phyloP scores from a whole-genome alignment of 35 echinoderm and acorn worm species.

The Ptychodera flava region DNA sequence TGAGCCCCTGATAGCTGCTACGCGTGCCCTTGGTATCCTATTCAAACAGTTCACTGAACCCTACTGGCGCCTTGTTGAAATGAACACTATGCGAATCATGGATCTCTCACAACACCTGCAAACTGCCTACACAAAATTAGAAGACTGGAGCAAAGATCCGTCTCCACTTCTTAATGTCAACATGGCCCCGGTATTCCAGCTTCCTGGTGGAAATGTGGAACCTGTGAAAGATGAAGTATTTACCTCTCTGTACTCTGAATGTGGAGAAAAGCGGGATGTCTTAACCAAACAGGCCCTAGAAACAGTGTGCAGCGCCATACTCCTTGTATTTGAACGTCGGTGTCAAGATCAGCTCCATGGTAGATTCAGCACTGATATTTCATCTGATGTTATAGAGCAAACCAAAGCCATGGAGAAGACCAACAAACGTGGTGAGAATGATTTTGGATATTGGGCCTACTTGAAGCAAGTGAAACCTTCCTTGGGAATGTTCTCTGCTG shows the following conservation, averaged over 20 bases:
- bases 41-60: constrained; percentile 31
- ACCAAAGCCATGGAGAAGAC: constrained; percentile 7
- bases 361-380: too few species aligned
- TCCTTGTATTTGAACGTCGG: neutral
- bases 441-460: too few species aligned
- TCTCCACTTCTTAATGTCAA: neutral
- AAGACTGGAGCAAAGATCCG: neutral
- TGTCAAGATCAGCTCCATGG: too few species aligned
- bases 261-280: neutral
- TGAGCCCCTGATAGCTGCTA: constrained; percentile 16
- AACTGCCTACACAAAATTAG: neutral
- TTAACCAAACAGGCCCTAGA: neutral
- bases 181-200: neutral
- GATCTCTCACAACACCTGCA: neutral
- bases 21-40: constrained; percentile 20
- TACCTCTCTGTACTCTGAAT: neutral
- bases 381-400: neutral
- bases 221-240: neutral
- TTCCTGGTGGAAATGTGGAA: neutral
- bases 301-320: neutral
- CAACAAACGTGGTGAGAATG: constrained; percentile 25
- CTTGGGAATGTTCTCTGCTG: neutral
- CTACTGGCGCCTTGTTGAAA: constrained; percentile 7
- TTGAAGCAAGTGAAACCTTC: neutral
- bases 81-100: constrained; percentile 8